phyloP scores from a whole-genome alignment of 2,888 invertebrate genomes.

The Drosophila incognita region DNA sequence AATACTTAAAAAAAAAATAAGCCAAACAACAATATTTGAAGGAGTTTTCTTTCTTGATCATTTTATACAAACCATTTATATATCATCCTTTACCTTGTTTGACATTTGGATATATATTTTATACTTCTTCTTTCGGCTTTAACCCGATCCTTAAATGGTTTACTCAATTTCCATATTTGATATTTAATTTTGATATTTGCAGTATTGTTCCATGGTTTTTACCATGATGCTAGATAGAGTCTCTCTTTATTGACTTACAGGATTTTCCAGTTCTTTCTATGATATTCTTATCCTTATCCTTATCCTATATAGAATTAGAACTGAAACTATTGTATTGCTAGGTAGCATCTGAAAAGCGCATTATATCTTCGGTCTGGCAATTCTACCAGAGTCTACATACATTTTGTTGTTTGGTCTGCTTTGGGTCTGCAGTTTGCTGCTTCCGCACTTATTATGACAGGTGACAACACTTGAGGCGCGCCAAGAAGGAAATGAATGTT shows the following conservation, averaged over 20 bases:
- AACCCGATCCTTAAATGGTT: neutral
- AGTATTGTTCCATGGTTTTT: neutral
- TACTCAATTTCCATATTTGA: neutral
- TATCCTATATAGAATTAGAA: fast-evolving
- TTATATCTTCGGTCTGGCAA: conserved; percentile 22
- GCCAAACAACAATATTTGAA: no score
- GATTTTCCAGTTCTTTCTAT: neutral
- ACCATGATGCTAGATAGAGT: fast-evolving
- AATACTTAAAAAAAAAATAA: neutral
- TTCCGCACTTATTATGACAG: conserved; percentile 81
- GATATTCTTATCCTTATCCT: no score
- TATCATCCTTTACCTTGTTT: neutral
- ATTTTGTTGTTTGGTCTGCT: conserved; percentile 4
- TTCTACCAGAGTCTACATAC: neutral
- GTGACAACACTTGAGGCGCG: conserved; percentile 82
- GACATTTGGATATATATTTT: neutral
- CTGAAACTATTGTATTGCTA: neutral
- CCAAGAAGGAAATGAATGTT: conserved; percentile 79
- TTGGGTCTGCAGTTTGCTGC: conserved; percentile 27
- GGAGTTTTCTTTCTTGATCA: neutral
- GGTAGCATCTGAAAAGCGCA: conserved; percentile 12
- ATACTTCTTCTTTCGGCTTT: neutral
- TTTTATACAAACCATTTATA: neutral
- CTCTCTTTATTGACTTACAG: neutral
- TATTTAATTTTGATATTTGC: neutral